These are phyloP conservation scores for Tragopan temminckii DNA, from an alignment of 2,797 vertebrate species.

Conservation along the genomic window DNA sequence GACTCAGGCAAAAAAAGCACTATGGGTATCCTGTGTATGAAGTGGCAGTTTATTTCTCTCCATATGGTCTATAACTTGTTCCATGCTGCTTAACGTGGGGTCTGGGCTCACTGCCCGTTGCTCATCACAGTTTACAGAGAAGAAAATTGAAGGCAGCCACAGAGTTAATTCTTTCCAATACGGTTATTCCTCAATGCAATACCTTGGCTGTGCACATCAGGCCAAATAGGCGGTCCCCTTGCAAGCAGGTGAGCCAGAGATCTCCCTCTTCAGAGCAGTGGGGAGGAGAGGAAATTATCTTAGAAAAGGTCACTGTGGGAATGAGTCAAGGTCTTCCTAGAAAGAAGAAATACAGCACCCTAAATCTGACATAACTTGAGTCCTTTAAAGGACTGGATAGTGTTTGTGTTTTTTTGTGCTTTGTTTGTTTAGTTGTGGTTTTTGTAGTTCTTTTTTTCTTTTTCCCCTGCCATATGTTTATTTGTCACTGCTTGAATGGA, in stretches of 20 bases:
- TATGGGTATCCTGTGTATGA: constrained; percentile 46
- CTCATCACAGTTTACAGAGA: constrained; percentile 57
- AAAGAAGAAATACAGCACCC: neutral
- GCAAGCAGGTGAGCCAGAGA: constrained; percentile 19
- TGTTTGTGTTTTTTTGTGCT: neutral
- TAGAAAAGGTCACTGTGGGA: neutral
- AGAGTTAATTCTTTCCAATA: constrained; percentile 58
- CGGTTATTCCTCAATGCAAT: constrained; percentile 8
- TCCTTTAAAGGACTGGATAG: neutral
- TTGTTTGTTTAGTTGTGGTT: neutral
- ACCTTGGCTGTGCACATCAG: constrained; percentile 25
- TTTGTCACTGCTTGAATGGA: neutral
- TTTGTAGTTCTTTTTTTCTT: neutral
- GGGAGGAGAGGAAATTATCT: neutral
- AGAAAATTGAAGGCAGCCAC: constrained; percentile 36
- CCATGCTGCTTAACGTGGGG: constrained; percentile 61
- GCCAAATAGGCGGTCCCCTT: neutral
- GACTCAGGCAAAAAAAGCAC: constrained; percentile 49
- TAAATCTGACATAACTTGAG: neutral
- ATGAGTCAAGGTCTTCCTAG: neutral
- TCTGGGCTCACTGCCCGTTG: constrained; percentile 63
- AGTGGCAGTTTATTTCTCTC: constrained; percentile 70
- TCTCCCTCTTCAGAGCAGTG: accelerated
- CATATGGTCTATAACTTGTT: constrained; percentile 74
- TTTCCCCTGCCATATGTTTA: neutral